phyloP scores from a whole-genome alignment of 2,113 vertebrate genomes.

The Bubo bubo region DNA sequence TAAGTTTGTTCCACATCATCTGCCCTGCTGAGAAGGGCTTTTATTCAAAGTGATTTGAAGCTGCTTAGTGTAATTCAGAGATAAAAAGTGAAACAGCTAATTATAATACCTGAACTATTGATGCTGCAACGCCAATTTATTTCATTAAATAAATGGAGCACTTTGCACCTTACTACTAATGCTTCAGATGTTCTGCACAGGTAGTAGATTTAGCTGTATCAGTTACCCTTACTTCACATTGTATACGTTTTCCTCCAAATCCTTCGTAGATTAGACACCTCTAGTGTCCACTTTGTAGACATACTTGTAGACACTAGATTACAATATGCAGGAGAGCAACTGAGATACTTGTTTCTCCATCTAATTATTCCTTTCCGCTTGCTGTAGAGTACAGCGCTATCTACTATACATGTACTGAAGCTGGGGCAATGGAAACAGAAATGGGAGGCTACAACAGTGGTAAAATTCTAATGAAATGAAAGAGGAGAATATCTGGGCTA shows the following conservation, averaged over 20 bases:
- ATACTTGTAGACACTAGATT: not conserved
- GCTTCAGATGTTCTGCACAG: not conserved
- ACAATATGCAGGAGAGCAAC: not conserved
- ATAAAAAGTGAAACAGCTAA: not conserved
- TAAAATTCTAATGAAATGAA: not conserved
- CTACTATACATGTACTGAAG: not conserved
- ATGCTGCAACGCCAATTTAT: not conserved
- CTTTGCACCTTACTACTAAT: not conserved
- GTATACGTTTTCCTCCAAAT: not conserved
- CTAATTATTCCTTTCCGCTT: not conserved
- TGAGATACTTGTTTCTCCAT: not conserved
- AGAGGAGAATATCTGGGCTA: not conserved
- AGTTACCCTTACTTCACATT: not conserved
- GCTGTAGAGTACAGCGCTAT: not conserved
- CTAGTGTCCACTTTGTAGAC: not conserved
- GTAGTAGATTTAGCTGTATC: not conserved
- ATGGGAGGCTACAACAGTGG: not conserved
- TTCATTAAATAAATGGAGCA: not conserved
- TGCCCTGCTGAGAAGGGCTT: not conserved
- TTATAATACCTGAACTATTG: not conserved
- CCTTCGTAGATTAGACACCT: not conserved
- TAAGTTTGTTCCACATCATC: not conserved
- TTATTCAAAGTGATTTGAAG: not conserved
- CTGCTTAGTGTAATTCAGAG: not conserved
- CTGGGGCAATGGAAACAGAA: not conserved